Evolutionary conservation across 1,140 invertebrate genomes (phyloP).

Genomic region (Brachionus plicatilis): DNA sequence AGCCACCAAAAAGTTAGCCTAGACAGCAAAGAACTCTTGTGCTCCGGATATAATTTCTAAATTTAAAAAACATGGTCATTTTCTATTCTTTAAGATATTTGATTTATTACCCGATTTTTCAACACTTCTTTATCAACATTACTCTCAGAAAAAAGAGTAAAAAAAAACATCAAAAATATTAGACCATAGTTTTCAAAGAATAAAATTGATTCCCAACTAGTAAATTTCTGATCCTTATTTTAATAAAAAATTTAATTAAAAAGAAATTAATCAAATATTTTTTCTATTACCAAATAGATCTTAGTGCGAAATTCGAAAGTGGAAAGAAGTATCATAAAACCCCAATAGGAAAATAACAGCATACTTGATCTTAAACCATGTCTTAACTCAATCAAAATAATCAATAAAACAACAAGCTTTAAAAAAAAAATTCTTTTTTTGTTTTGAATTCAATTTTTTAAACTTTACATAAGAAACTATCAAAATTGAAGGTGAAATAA

Average conservation of each 20-base stretch:
- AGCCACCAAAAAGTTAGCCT: slow-evolving; percentile 37
- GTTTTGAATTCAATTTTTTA: background rate
- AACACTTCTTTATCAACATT: background rate
- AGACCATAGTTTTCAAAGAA: background rate
- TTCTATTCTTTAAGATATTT: background rate
- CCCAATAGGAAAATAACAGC: slow-evolving; percentile 17
- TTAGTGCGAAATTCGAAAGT: background rate
- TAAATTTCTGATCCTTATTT: background rate
- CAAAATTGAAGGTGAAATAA: background rate
- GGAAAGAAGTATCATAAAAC: background rate
- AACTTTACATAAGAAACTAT: background rate
- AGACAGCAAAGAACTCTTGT: slow-evolving; percentile 3
- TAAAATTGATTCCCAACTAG: background rate
- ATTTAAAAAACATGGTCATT: background rate
- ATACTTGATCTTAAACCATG: slow-evolving; percentile 22
- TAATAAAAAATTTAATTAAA: background rate
- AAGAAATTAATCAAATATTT: background rate
- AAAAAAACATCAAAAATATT: background rate
- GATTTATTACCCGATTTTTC: background rate
- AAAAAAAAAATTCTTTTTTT: background rate
- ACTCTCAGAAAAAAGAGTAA: background rate
- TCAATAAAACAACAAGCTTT: background rate
- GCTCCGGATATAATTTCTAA: slow-evolving; percentile 31
- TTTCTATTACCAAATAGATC: background rate
- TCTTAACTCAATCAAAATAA: background rate